Conservation (phyloP, 37 sponge, comb jelly and placozoan species). For the Dysidea cf. avara region DNA sequence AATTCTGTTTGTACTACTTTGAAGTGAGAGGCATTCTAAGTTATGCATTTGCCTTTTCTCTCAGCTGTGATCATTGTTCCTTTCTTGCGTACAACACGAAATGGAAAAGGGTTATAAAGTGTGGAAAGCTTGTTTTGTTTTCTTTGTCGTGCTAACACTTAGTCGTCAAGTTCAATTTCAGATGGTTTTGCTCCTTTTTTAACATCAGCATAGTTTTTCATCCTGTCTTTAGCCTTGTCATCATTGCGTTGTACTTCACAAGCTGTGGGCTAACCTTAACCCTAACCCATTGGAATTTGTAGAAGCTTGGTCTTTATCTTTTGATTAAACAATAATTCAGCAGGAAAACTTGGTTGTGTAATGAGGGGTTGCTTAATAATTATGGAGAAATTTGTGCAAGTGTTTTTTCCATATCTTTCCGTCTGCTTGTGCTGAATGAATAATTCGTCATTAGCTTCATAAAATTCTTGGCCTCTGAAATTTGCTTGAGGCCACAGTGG, state of each 20-base stretch:
- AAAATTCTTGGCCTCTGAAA: not conserved
- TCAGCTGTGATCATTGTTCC: slow-evolving; percentile 4
- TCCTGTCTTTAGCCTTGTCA: slow-evolving; percentile 20
- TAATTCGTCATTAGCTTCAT: slow-evolving; percentile 6
- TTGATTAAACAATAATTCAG: slow-evolving; percentile 30
- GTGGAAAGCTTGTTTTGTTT: slow-evolving; percentile 49
- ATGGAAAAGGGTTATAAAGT: slow-evolving; percentile 23
- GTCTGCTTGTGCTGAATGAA: slow-evolving; percentile 7
- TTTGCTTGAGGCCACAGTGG: slow-evolving; percentile 20
- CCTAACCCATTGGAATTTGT: not conserved
- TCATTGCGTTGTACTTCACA: slow-evolving; percentile 18
- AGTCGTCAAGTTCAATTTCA: slow-evolving; percentile 30
- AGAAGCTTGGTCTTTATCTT: slow-evolving; percentile 29
- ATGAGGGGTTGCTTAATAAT: slow-evolving; percentile 47
- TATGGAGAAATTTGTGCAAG: slow-evolving; percentile 25
- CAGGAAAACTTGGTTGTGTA: slow-evolving; percentile 29
- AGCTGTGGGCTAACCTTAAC: too few relatives aligned
- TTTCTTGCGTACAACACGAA: not conserved
- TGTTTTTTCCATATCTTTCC: slow-evolving; percentile 31
- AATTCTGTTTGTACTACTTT: too few relatives aligned
- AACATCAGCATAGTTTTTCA: slow-evolving; percentile 24
- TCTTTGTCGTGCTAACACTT: slow-evolving; percentile 27
- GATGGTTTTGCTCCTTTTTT: not conserved
- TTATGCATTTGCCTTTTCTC: not conserved
- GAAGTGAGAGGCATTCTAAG: not conserved